phyloP scores from a whole-genome alignment of 2,113 vertebrate genomes.

The Notechis scutatus region DNA sequence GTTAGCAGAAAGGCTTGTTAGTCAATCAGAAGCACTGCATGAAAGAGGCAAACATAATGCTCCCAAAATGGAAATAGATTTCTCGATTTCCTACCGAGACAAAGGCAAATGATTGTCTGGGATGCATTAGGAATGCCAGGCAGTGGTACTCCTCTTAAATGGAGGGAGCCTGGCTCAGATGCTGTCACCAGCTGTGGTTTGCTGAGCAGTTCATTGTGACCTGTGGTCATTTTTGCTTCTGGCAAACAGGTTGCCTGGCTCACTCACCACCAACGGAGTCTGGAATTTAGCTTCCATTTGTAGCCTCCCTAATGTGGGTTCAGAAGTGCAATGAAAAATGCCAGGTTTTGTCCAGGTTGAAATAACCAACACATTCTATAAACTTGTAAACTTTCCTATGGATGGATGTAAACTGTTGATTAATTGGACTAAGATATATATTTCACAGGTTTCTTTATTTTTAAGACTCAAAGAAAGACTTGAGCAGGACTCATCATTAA shows the following conservation, averaged over 20 bases:
- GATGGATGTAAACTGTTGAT: not conserved
- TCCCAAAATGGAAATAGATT: slow-evolving; percentile 3
- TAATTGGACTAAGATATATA: not conserved
- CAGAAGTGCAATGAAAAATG: slow-evolving; percentile 6
- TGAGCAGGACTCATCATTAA: not conserved
- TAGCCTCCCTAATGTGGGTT: not conserved
- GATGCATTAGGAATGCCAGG: not conserved
- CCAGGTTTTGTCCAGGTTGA: not conserved
- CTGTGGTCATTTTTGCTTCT: not conserved
- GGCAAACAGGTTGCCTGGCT: slow-evolving; percentile 4
- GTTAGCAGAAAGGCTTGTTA: slow-evolving; percentile 11
- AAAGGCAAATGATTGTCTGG: not conserved
- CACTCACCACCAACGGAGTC: not conserved
- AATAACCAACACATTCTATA: slow-evolving; percentile 11
- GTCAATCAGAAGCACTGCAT: not conserved
- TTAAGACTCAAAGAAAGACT: not conserved
- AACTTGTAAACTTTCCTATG: not conserved
- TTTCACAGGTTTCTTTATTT: not conserved
- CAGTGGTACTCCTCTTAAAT: not conserved
- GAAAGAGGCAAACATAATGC: not conserved
- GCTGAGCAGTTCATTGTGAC: not conserved
- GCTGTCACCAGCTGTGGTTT: not conserved
- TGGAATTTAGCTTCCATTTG: not conserved
- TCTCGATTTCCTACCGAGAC: not conserved
- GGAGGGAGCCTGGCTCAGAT: not conserved